Evolutionary conservation across 2,113 vertebrate species (phyloP).

Genomic region (Eublepharis macularius): DNA sequence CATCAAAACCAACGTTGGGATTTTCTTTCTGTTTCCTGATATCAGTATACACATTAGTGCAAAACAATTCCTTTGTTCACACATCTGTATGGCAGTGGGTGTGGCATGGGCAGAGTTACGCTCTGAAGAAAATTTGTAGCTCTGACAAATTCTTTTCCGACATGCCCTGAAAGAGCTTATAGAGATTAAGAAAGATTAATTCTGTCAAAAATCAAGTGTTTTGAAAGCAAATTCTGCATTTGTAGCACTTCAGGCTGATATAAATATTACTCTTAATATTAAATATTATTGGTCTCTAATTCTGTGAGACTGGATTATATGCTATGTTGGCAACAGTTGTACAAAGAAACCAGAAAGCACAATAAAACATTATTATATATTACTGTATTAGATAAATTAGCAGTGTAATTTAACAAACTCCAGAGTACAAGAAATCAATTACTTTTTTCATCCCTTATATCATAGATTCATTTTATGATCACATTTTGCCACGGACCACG

Average conservation of each 20-base stretch:
- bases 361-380: neutral
- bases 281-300: neutral
- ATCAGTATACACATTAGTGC: neutral
- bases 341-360: neutral
- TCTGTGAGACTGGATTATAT: neutral
- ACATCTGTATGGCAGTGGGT: neutral
- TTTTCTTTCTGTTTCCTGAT: neutral
- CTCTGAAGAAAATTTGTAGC: neutral
- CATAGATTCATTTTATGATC: conserved; percentile 42
- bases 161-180: neutral
- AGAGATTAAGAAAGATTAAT: neutral
- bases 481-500: conserved; percentile 66
- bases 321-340: neutral
- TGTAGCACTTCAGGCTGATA: neutral
- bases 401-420: neutral
- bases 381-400: neutral
- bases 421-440: conserved; percentile 6
- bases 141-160: neutral
- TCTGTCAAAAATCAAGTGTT: neutral
- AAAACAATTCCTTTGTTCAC: neutral
- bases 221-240: neutral
- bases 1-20: neutral
- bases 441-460: conserved; percentile 34
- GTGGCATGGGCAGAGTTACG: neutral
- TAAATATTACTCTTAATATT: neutral